Percentiles rank a stretch among this genome's conserved stretches.
Evolutionary conservation across 1,140 invertebrate species (phyloP).

Genomic region (Myzus persicae): DNA sequence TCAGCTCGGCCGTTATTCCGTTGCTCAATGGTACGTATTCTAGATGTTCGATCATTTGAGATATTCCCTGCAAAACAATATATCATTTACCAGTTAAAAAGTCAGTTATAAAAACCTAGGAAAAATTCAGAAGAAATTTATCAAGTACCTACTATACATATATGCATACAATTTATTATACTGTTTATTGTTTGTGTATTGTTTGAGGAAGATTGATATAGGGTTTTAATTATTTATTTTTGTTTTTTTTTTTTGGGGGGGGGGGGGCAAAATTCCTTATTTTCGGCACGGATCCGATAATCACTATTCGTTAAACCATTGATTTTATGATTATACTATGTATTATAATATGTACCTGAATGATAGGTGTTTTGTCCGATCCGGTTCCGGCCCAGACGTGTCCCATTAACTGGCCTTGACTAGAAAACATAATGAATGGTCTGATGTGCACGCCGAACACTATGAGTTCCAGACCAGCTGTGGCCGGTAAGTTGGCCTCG

Average conservation of each 20-base stretch:
- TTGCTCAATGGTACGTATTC: conserved; percentile 75
- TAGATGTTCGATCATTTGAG: conserved; percentile 78
- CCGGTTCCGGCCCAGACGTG: conserved; percentile 87
- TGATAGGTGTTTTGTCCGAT: conserved; percentile 82
- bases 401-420: conserved; percentile 86
- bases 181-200: too few species aligned
- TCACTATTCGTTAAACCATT: too few species aligned
- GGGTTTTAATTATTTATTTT: too few species aligned
- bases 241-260: too few species aligned
- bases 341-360: conserved; percentile 69
- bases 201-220: too few species aligned
- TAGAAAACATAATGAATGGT: conserved; percentile 85
- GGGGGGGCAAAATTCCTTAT: too few species aligned
- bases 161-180: too few species aligned
- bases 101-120: too few species aligned
- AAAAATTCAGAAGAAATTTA: background rate
- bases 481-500: conserved; percentile 67
- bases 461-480: conserved; percentile 85
- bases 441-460: conserved; percentile 80
- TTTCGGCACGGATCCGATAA: too few species aligned
- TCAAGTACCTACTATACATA: background rate
- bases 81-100: too few species aligned
- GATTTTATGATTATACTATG: background rate
- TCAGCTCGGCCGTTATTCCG: conserved; percentile 77
- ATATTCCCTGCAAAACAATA: conserved; percentile 68